Percentiles rank a stretch among this genome's conserved stretches.
These are phyloP conservation scores for Myanophis thanlyinensis DNA, from an alignment of 2,113 vertebrate species.

Conservation along the genomic window DNA sequence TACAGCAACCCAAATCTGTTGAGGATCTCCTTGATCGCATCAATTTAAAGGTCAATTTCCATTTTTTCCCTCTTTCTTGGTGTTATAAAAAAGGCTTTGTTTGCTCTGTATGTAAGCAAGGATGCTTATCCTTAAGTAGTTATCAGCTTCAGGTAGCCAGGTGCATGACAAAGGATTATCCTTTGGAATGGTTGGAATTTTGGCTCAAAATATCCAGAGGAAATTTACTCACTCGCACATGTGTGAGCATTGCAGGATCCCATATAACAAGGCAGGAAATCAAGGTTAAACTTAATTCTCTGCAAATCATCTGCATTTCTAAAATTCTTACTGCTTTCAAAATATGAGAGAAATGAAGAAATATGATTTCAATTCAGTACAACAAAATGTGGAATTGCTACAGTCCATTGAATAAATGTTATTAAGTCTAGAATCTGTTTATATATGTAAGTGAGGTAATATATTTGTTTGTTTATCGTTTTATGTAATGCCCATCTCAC, in stretches of 20 bases:
- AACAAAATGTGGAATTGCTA: background rate
- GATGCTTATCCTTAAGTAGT: background rate
- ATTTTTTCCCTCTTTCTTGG: background rate
- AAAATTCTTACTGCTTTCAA: background rate
- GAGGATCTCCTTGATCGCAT: slow-evolving; percentile 96
- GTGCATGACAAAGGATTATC: background rate
- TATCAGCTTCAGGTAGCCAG: background rate
- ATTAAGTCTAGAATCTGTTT: background rate
- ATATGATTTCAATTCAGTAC: background rate
- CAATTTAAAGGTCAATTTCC: slow-evolving; percentile 84
- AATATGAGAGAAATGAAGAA: background rate
- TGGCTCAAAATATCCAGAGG: background rate
- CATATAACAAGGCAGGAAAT: background rate
- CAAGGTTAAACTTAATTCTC: background rate
- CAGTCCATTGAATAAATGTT: background rate
- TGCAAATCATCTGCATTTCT: background rate
- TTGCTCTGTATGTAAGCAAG: background rate
- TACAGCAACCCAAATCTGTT: slow-evolving; percentile 92
- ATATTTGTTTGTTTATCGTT: too few relatives aligned
- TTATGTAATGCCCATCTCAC: too few relatives aligned
- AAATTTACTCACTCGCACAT: background rate
- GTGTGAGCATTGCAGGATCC: background rate
- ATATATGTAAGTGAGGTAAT: background rate
- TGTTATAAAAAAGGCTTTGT: background rate
- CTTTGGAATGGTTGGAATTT: background rate